A percentile compares a stretch with the other conserved stretches of the same genome.
Conservation (phyloP, 1,140 invertebrate species). For the Nautilus pompilius region DNA sequence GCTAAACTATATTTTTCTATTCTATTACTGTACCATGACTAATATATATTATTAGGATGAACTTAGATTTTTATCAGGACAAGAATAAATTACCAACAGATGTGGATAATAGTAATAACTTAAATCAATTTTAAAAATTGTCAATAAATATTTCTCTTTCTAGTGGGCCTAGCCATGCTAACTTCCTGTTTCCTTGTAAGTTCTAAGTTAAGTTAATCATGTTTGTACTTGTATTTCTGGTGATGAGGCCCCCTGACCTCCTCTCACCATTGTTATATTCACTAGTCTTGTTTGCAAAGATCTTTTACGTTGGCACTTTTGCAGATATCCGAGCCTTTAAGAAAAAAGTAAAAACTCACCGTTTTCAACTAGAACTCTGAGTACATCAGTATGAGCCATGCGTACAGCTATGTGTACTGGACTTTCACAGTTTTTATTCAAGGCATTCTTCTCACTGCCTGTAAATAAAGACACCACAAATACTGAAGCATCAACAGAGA, state of each 20-base stretch:
- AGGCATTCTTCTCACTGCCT: slow-evolving; percentile 59
- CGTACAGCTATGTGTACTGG: slow-evolving; percentile 62
- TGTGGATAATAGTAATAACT: not conserved
- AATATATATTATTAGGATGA: not conserved
- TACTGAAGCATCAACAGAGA: too few species aligned
- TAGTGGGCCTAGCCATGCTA: too few species aligned
- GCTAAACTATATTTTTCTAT: slow-evolving; percentile 11
- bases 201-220: not conserved
- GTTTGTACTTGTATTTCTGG: not conserved
- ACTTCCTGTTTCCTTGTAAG: too few species aligned
- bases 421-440: slow-evolving; percentile 60
- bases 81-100: not conserved
- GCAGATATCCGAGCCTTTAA: not conserved
- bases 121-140: not conserved
- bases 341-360: slow-evolving; percentile 42
- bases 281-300: not conserved
- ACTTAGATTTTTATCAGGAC: not conserved
- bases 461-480: too few species aligned
- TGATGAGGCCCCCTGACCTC: not conserved
- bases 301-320: not conserved
- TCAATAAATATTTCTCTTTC: too few species aligned
- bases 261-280: slow-evolving; percentile 2
- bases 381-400: slow-evolving; percentile 56
- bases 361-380: slow-evolving; percentile 56
- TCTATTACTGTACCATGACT: not conserved